A percentile compares a stretch with the other conserved stretches of the same genome.
Conservation (phyloP, 2,888 invertebrate species). For the Rhagophthalmus giganteus region DNA sequence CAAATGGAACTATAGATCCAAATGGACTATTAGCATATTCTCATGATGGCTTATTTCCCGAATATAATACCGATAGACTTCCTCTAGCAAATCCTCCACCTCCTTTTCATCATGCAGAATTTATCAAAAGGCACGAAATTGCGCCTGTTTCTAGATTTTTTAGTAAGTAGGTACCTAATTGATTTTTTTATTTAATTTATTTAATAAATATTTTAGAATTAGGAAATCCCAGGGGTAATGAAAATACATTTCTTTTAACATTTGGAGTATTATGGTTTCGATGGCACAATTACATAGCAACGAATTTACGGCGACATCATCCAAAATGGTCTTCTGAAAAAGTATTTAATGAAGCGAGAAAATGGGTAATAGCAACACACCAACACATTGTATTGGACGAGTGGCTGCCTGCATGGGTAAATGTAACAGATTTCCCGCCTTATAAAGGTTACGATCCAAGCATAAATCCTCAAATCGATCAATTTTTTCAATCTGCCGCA, state of each 20-base stretch:
- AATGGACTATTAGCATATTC: constrained; percentile 56
- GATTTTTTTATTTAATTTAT: constrained; percentile 1
- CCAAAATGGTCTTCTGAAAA: constrained; percentile 56
- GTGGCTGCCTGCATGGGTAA: constrained; percentile 58
- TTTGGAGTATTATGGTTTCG: constrained; percentile 61
- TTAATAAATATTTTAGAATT: constrained; percentile 50
- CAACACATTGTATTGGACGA: constrained; percentile 58
- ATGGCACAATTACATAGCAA: constrained; percentile 60
- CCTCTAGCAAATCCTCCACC: constrained; percentile 64
- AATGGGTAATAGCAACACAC: constrained; percentile 61
- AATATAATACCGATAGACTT: constrained; percentile 56
- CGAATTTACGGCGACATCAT: constrained; percentile 45
- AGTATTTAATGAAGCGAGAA: constrained; percentile 60
- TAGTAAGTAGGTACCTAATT: constrained; percentile 53
- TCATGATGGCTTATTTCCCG: constrained; percentile 57
- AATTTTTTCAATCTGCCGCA: constrained; percentile 64
- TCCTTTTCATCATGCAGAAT: constrained; percentile 56
- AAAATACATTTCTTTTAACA: constrained; percentile 59
- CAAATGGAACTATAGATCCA: constrained; percentile 56
- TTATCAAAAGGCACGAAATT: constrained; percentile 51
- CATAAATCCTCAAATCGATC: constrained; percentile 63
- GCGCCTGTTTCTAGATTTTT: constrained; percentile 59
- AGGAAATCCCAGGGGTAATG: constrained; percentile 60
- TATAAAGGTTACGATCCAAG: constrained; percentile 57
- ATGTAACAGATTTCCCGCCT: constrained; percentile 31